Percentiles rank a stretch among this genome's conserved stretches.
Conservation (phyloP, 2,888 invertebrate species). For the Drosophila colorata region DNA sequence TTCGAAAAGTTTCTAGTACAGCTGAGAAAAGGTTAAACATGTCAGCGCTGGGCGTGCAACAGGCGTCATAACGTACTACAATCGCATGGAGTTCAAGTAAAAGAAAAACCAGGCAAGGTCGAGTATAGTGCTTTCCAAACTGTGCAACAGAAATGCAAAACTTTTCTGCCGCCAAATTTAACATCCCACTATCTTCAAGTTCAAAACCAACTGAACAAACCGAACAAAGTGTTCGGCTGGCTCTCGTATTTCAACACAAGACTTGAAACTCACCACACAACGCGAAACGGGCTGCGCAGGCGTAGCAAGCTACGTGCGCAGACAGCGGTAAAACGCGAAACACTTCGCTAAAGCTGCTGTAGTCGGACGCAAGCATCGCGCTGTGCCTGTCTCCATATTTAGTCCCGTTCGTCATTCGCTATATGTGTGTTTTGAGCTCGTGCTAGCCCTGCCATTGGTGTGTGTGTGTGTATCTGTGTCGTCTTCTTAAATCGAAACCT, state of each 20-base stretch:
- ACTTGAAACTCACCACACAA: slow-evolving; percentile 47
- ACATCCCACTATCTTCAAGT: slow-evolving; percentile 40
- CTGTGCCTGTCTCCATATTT: slow-evolving; percentile 44
- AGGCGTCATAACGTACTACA: slow-evolving; percentile 27
- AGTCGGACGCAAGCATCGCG: slow-evolving; percentile 81
- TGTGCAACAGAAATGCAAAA: slow-evolving; percentile 40
- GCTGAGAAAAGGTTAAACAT: slow-evolving; percentile 2
- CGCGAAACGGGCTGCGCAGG: slow-evolving; percentile 46
- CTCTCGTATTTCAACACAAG: slow-evolving; percentile 35
- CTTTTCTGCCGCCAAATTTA: slow-evolving; percentile 11
- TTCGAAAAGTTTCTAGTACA: background rate
- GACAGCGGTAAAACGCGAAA: slow-evolving; percentile 56
- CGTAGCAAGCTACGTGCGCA: slow-evolving; percentile 55
- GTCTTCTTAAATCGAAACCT: slow-evolving; percentile 5
- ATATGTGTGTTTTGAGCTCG: slow-evolving; percentile 22
- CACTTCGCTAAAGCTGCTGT: slow-evolving; percentile 82
- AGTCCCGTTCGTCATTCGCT: slow-evolving; percentile 20
- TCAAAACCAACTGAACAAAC: slow-evolving; percentile 56
- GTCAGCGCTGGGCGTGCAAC: slow-evolving; percentile 27
- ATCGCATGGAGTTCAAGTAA: slow-evolving; percentile 5
- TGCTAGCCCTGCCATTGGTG: background rate
- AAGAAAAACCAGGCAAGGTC: slow-evolving; percentile 5
- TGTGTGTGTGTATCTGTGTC: slow-evolving; percentile 8
- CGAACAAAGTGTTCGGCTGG: slow-evolving; percentile 24
- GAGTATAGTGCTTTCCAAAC: slow-evolving; percentile 42